Percentiles rank a stretch among this genome's conserved stretches.
Conservation (phyloP, 2,797 vertebrate genomes). For the Syndactyla subalaris region DNA sequence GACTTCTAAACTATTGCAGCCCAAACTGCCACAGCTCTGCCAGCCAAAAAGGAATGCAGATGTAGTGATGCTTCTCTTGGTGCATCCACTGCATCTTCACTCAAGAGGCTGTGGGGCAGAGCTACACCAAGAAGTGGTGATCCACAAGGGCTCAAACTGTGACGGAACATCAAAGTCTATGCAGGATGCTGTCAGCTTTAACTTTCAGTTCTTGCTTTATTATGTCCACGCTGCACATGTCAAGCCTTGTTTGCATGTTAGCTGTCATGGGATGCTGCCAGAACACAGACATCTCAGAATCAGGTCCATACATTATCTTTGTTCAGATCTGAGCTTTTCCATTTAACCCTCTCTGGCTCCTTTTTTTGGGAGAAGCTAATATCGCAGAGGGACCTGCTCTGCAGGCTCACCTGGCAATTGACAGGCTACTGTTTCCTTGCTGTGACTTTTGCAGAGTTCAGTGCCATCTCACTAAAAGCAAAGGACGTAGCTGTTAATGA, state of each 20-base stretch:
- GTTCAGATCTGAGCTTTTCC: not conserved
- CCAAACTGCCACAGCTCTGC: not conserved
- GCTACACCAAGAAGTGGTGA: not conserved
- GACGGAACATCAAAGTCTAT: not conserved
- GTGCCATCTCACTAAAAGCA: not conserved
- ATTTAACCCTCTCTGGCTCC: not conserved
- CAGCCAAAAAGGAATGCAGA: not conserved
- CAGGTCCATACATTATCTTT: not conserved
- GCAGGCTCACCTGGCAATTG: not conserved
- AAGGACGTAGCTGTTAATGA: not conserved
- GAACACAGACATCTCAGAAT: not conserved
- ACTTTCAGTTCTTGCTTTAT: not conserved
- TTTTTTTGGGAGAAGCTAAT: not conserved
- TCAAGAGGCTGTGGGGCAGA: not conserved
- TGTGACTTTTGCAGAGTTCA: not conserved
- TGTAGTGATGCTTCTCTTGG: not conserved
- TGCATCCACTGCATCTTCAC: not conserved
- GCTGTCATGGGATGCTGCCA: not conserved
- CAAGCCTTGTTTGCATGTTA: not conserved
- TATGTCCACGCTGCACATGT: accelerated
- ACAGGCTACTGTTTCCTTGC: not conserved
- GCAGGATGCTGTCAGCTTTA: not conserved
- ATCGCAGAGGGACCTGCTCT: not conserved
- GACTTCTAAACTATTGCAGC: not conserved
- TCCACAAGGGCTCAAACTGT: not conserved